Evolutionary conservation across 2,113 vertebrate genomes (phyloP), one percentile per base, ranked within the genome.

Genomic region (Phalacrocorax brasilianus): DNA sequence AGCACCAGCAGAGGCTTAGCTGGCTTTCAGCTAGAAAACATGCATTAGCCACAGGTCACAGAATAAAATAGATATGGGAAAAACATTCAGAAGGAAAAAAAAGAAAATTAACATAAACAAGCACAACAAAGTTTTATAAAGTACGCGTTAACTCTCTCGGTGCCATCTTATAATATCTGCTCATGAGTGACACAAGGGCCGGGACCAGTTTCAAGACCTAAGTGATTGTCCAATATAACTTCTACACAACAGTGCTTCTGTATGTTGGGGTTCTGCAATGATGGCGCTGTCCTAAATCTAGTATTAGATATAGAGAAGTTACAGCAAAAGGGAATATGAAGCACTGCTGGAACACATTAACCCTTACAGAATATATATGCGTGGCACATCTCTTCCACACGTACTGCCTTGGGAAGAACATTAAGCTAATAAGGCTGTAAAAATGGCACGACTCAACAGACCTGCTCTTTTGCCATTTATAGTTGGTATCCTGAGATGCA

Each of bases 21-120:
- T 95, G 88, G 68, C 61, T 93, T 88, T 96, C 81, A 85, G 76
- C 52, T 95, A 67, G 40, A 93, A 96, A 97, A 61, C 63, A 18
- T 42, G 61, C 66, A 49, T 97, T 97, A 98, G 72, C 82, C 81
- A 90, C 86, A 97, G 92, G 90, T 96, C 93, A 95, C 42, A 88
- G 88, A 65, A 61, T 89, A 94, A 95, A 85, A 93, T 23, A 91
- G 88, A 96, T 70, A 65, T 4, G 59, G 72, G 32, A 88, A 93
- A 93, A 93, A 91, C 12, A 79, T 62, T 77, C 66, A 35, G 52
- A 75, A 93, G 18, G 62, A 88, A 92, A 95, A 95, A 66, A 38
- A 65, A 32, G 22, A 61, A 74, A 75, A 94, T 88, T 87, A 93
- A 85, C 55, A 83, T 83, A 84, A 38, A 79, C 24, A 78, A 21